Base-by-base conservation (phyloP, 2,888 invertebrate species). In the Epiblema foenella region DNA sequence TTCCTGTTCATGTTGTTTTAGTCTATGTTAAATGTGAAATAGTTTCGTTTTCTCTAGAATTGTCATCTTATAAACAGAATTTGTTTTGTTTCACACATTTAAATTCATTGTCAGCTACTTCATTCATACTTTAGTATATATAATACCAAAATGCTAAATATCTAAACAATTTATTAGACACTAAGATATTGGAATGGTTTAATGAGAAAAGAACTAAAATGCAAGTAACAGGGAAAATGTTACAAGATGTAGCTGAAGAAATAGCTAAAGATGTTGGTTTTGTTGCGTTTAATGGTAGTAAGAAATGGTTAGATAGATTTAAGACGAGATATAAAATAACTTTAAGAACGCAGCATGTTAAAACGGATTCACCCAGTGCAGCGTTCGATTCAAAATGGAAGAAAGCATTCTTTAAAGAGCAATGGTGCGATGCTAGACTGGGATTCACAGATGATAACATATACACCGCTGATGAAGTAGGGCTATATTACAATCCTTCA, bases 181-280 rank as follows among this genome's bases (percentile, higher is more conserved):
- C 46, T 46, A 46, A n/a, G n/a, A 15, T 46, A n/a, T 46, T 46
- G n/a, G 46, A 46, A n/a, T 46, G 46, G 46, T 46, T 46, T 46
- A 46, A 46, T n/a, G 46, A 46, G 7, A 46, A 46, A 46, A 46
- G 46, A 46, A 1, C 46, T 8, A 46, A n/a, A n/a, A 46, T n/a
- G 15, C 46, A 46, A 46, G 46, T 46, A 1, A 46, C 46, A n/a
- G 46, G 46, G n/a, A 46, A 46, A 1, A 46, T 46, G 46, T n/a
- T 46, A 7, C 46, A 46, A n/a, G 46, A 46, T 46, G 12, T 46
- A 46, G 46, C 46, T 0, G 46, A 46, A n/a, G 46, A 46, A 7
- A 46, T 46, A n/a, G 46, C 46, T n/a, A 46, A 46, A n/a, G 46
- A 46, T 1, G 46, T 46, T 5, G 46, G 46, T 3, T 46, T 46